Evolutionary conservation across 2,113 vertebrate species (phyloP).

Genomic region (Siniperca knerii): DNA sequence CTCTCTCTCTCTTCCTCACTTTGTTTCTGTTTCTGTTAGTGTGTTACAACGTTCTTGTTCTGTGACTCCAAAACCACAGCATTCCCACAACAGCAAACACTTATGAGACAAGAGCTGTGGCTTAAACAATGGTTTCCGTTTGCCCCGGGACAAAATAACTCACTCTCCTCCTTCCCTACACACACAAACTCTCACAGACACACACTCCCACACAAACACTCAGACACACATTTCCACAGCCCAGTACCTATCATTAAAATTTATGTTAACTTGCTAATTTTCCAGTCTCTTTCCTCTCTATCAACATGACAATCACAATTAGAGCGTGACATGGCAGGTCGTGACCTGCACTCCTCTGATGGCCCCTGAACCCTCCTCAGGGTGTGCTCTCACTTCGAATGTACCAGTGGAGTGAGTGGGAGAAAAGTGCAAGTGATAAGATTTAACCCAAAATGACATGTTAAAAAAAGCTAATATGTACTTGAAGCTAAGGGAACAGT

Average conservation of each 20-base stretch:
- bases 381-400: constrained; percentile 16
- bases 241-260: constrained; percentile 60
- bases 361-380: constrained; percentile 62
- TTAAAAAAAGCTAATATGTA: neutral
- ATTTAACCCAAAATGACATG: neutral
- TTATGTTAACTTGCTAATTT: constrained; percentile 71
- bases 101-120: constrained; percentile 69
- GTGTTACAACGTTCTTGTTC: constrained; percentile 53
- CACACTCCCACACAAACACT: constrained; percentile 6
- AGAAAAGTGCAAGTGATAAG: constrained; percentile 29
- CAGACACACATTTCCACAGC: constrained; percentile 22
- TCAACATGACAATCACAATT: constrained; percentile 84
- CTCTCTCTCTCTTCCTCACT: constrained; percentile 29
- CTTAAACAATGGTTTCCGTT: constrained; percentile 78
- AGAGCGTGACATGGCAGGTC: constrained; percentile 74
- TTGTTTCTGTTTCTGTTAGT: constrained; percentile 53
- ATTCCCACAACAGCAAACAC: constrained; percentile 74
- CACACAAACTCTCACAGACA: constrained; percentile 27
- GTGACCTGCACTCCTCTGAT: constrained; percentile 68
- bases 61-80: constrained; percentile 63
- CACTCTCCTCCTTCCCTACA: constrained; percentile 29
- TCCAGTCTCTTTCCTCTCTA: constrained; percentile 71
- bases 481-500: neutral
- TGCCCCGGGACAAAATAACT: constrained; percentile 71
- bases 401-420: neutral